These are phyloP conservation scores for Poecilia latipinna DNA, from an alignment of 2,113 vertebrate species.

Conservation along the genomic window DNA sequence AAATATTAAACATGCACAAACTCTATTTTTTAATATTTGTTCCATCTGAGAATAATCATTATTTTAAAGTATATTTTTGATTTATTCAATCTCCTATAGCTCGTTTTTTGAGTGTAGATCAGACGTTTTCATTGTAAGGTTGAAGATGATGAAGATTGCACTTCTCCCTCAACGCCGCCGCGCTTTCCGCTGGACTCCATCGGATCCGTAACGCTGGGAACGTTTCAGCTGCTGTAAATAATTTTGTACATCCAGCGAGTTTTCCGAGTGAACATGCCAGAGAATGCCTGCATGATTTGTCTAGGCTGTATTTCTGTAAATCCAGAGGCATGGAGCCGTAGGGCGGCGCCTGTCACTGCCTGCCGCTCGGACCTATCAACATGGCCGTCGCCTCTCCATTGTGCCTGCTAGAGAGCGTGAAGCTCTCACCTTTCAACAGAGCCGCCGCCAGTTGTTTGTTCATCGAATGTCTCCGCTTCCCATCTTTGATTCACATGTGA, in stretches of 20 bases:
- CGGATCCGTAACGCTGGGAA: slow-evolving; percentile 67
- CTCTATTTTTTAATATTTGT: background rate
- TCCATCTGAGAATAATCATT: background rate
- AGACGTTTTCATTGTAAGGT: too few species aligned
- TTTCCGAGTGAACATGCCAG: slow-evolving; percentile 12
- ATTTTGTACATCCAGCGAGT: slow-evolving; percentile 42
- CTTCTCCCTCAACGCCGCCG: background rate
- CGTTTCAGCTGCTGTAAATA: slow-evolving; percentile 64
- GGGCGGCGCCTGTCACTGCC: slow-evolving; percentile 2
- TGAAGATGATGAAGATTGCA: background rate
- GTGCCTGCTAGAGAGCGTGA: slow-evolving; percentile 13
- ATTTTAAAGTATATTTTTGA: background rate
- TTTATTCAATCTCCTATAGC: too few species aligned
- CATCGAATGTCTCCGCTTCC: slow-evolving; percentile 13
- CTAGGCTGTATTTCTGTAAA: slow-evolving; percentile 59
- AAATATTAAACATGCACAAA: background rate
- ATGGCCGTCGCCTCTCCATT: background rate
- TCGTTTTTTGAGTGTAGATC: too few species aligned
- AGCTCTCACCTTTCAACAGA: background rate
- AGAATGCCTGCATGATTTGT: slow-evolving; percentile 42
- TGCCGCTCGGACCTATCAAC: background rate
- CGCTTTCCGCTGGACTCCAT: background rate
- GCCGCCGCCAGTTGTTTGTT: background rate
- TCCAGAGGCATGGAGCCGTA: slow-evolving; percentile 13
- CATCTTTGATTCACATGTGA: background rate